Conservation (phyloP, 2,113 vertebrate genomes). For the Struthidea cinerea region DNA sequence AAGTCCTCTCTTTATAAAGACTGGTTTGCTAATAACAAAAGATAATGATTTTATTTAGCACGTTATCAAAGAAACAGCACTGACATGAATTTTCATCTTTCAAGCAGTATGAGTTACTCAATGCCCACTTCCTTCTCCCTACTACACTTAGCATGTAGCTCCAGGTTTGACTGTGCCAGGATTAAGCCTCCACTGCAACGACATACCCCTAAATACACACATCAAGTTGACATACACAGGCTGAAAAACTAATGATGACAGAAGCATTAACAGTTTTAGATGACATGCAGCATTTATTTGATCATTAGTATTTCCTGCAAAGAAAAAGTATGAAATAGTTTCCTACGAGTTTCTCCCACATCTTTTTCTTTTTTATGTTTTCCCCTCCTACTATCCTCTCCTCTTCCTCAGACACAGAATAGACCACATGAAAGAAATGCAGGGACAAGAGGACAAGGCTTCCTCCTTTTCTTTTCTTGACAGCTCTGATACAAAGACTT, state of each 20-base stretch:
- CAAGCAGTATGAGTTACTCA: rapidly evolving
- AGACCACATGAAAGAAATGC: neutral
- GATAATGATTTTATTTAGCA: neutral
- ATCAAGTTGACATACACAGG: neutral
- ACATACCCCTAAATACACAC: neutral
- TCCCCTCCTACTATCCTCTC: neutral
- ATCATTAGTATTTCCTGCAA: neutral
- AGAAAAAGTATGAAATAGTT: neutral
- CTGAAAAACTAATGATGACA: neutral
- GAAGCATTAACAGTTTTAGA: neutral
- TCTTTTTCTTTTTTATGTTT: neutral
- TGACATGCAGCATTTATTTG: neutral
- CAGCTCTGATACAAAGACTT: neutral
- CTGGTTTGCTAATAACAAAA: neutral
- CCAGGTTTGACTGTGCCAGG: neutral
- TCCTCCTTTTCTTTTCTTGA: neutral
- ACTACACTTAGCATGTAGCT: rapidly evolving
- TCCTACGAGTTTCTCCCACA: neutral
- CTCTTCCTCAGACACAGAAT: neutral
- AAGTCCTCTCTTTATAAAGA: neutral
- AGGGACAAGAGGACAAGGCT: neutral
- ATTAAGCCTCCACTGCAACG: neutral
- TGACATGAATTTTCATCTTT: neutral
- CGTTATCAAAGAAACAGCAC: neutral
- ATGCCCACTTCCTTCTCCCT: neutral